phyloP scores from a whole-genome alignment of 2,888 invertebrate genomes.

The Teleogryllus oceanicus region DNA sequence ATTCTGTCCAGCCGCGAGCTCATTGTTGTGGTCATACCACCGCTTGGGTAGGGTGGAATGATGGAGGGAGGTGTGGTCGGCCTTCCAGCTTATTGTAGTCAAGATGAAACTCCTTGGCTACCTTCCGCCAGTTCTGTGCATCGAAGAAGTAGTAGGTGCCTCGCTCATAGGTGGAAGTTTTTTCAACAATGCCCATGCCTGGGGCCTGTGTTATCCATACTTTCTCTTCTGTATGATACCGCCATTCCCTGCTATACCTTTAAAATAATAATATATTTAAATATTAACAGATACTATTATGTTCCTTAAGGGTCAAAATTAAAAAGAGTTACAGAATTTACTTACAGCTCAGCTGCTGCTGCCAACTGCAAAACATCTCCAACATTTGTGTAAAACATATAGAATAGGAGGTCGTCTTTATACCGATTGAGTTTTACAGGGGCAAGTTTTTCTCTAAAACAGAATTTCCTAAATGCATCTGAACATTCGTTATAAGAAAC shows the following conservation, averaged over 20 bases:
- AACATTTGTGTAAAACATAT: slow-evolving; percentile 98
- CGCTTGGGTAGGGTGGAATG: slow-evolving; percentile 54
- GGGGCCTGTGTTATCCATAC: slow-evolving; percentile 98
- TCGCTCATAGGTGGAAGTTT: slow-evolving; percentile 93
- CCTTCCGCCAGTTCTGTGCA: slow-evolving; percentile 98
- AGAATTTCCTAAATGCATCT: too few species aligned
- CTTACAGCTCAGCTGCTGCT: slow-evolving; percentile 95
- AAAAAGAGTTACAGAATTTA: slow-evolving; percentile 40
- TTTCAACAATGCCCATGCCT: slow-evolving; percentile 89
- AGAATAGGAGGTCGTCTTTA: slow-evolving; percentile 98
- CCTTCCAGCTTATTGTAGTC: slow-evolving; percentile 99
- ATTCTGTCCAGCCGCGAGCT: slow-evolving; percentile 7
- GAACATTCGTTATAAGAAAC: too few species aligned
- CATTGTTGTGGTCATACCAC: slow-evolving; percentile 19
- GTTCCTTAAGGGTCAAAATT: background rate
- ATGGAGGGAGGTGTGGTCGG: slow-evolving; percentile 72
- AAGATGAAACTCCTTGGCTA: slow-evolving; percentile 96
- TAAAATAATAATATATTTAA: background rate
- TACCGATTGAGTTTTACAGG: slow-evolving; percentile 94
- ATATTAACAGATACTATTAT: background rate
- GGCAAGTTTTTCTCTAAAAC: slow-evolving; percentile 82
- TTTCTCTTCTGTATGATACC: slow-evolving; percentile 98
- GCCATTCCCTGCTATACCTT: slow-evolving; percentile 97
- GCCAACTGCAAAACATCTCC: slow-evolving; percentile 97
- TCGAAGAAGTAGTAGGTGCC: slow-evolving; percentile 99